Percentiles rank a stretch among this genome's conserved stretches.
phyloP scores from a whole-genome alignment of 1,140 invertebrate genomes.

The Aphelenchoides fujianensis region DNA sequence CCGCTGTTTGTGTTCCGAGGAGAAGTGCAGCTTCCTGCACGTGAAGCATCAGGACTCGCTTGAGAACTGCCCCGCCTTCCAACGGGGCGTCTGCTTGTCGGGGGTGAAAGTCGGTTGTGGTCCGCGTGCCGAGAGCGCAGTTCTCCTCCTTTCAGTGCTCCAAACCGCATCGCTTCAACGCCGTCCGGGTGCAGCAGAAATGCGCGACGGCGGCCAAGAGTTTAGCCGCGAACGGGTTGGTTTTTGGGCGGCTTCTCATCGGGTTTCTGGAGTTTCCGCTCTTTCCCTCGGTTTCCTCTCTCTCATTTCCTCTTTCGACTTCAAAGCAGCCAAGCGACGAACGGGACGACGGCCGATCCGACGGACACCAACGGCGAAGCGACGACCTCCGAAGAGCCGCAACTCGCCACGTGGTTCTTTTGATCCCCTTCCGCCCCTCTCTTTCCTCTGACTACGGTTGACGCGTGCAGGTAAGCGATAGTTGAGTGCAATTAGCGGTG shows the following conservation, averaged over 20 bases:
- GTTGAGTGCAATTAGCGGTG: too few relatives aligned
- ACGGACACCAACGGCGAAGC: neutral
- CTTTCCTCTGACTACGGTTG: too few relatives aligned
- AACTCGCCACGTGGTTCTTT: neutral
- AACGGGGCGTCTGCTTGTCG: slow-evolving; percentile 33
- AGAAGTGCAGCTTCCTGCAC: slow-evolving; percentile 41
- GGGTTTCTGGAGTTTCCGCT: too few relatives aligned
- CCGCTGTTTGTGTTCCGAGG: slow-evolving; percentile 30
- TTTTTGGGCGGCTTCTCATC: too few relatives aligned
- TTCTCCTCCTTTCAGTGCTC: slow-evolving; percentile 38
- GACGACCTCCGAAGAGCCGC: neutral
- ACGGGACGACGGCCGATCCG: neutral
- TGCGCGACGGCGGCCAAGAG: neutral
- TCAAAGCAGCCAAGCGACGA: neutral
- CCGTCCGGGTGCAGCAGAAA: slow-evolving; percentile 3
- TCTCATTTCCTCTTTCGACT: neutral
- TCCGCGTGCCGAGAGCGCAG: neutral
- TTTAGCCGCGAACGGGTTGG: neutral
- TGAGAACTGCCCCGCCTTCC: slow-evolving; percentile 36
- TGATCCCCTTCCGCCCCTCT: neutral
- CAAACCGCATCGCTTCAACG: slow-evolving; percentile 32
- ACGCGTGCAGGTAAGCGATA: too few relatives aligned
- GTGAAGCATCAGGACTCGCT: slow-evolving; percentile 42
- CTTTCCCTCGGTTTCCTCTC: neutral
- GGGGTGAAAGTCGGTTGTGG: slow-evolving; percentile 44